Base-by-base conservation (phyloP, 2,797 vertebrate genomes). In the Spheniscus humboldti region DNA sequence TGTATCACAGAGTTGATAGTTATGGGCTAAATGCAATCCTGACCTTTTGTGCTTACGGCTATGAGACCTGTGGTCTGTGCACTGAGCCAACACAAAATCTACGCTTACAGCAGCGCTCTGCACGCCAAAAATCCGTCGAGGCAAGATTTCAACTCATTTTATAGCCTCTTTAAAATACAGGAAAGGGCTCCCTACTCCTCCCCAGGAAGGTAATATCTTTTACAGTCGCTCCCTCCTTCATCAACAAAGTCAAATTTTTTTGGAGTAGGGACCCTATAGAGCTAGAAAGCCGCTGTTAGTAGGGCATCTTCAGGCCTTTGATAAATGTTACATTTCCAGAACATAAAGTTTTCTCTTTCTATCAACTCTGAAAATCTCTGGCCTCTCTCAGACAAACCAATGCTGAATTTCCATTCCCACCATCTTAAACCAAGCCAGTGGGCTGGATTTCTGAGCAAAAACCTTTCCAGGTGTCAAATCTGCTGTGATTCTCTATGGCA, bases 41-140 rank as follows among this genome's bases (percentile, higher is more conserved):
- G 96, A 96, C 95, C 96, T 96, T 96, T 94, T 55, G 81, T 2
- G 62, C 66, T 81, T 33, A 48, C 0, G 3, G 82, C 79, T 87
- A 43, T 1, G 47, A 90, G 91, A 63, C 75, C 71, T 31, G 60
- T 9, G 5, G 92, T 75, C 91, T 79, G 89, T 4, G 53, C 3
- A 1, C 94, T 78, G 90, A 95, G 94, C 95, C 92, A 94, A 94
- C 93, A 84, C 86, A 80, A 88, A 84, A 87, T 87, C 93, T 95
- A 5, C 1, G 7, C 90, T 96, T 94, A 91, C 82, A 78, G 82
- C 90, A 90, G 73, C 1, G 1, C 73, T 75, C 85, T 66, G 82
- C 76, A 31, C 2, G 64, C 95, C 95, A 94, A 43, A 92, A 94
- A n/a, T 43, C 75, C 79, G 64, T 56, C 7, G 2, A 78, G 72